phyloP scores from a whole-genome alignment of 1,140 invertebrate genomes.

The Eumaeus atala region DNA sequence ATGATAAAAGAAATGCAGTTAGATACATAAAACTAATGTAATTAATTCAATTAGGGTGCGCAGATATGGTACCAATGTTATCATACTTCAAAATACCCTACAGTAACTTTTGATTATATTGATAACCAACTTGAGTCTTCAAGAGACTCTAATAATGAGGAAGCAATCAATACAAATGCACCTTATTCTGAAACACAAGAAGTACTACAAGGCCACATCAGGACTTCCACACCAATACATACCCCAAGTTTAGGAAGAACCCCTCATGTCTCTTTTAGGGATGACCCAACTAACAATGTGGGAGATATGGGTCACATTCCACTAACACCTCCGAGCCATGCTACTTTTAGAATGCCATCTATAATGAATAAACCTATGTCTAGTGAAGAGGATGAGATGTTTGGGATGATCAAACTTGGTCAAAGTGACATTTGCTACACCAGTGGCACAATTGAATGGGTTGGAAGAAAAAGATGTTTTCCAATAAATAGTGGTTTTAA shows the following conservation, averaged over 20 bases:
- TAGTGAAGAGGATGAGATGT: slow-evolving; percentile 36
- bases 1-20: slow-evolving; percentile 2
- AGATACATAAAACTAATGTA: slow-evolving; percentile 19
- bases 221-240: background rate
- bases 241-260: background rate
- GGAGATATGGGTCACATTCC: slow-evolving; percentile 60
- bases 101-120: slow-evolving; percentile 49
- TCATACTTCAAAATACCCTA: slow-evolving; percentile 55
- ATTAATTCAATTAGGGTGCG: slow-evolving; percentile 43
- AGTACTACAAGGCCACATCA: background rate
- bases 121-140: slow-evolving; percentile 36
- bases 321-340: slow-evolving; percentile 42
- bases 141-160: slow-evolving; percentile 29
- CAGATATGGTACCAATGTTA: slow-evolving; percentile 61
- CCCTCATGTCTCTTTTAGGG: slow-evolving; percentile 17
- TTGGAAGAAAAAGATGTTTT: slow-evolving; percentile 58
- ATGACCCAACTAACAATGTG: slow-evolving; percentile 35
- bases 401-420: slow-evolving; percentile 61
- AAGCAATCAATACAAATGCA: slow-evolving; percentile 44
- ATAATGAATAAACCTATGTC: slow-evolving; percentile 35
- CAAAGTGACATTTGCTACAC: slow-evolving; percentile 64
- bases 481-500: slow-evolving; percentile 65
- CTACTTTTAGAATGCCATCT: slow-evolving; percentile 50
- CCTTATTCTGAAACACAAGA: slow-evolving; percentile 26
- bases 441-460: slow-evolving; percentile 65